Conservation (phyloP, 2,888 invertebrate genomes). For the Camptogramma bilineatum region DNA sequence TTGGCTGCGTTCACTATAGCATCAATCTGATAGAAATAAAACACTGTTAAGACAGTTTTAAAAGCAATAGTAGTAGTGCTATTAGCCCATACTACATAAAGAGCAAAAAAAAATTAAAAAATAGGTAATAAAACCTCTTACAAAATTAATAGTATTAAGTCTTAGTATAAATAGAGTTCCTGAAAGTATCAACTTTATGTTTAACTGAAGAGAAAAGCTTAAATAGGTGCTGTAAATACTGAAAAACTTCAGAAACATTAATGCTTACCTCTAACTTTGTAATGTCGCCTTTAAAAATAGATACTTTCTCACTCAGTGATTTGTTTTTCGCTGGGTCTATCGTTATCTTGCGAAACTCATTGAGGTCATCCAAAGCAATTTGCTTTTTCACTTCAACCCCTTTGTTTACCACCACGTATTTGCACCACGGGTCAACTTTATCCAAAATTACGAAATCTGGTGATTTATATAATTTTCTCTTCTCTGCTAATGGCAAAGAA, state of each 20-base stretch:
- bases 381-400: conserved; percentile 67
- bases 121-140: no score
- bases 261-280: conserved; percentile 88
- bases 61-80: no score
- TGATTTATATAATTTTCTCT: conserved; percentile 78
- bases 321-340: conserved; percentile 70
- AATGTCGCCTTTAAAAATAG: conserved; percentile 92
- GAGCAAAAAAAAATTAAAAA: no score
- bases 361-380: conserved; percentile 66
- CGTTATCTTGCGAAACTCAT: conserved; percentile 62
- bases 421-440: conserved; percentile 84
- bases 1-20: conserved; percentile 97
- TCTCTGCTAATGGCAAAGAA: conserved; percentile 80
- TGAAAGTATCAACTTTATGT: no score
- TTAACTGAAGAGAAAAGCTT: no score
- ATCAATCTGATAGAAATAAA: conserved; percentile 86
- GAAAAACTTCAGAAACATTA: not conserved
- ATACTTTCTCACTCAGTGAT: conserved; percentile 85
- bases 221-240: no score
- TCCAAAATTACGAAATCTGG: conserved; percentile 70
- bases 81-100: no score
- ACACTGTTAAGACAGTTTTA: conserved; percentile 17
- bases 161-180: no score
- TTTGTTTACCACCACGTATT: conserved; percentile 72
- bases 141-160: no score